These are phyloP conservation scores for Eumerus sabulonum DNA, from an alignment of 2,888 invertebrate genomes.

Conservation along the genomic window DNA sequence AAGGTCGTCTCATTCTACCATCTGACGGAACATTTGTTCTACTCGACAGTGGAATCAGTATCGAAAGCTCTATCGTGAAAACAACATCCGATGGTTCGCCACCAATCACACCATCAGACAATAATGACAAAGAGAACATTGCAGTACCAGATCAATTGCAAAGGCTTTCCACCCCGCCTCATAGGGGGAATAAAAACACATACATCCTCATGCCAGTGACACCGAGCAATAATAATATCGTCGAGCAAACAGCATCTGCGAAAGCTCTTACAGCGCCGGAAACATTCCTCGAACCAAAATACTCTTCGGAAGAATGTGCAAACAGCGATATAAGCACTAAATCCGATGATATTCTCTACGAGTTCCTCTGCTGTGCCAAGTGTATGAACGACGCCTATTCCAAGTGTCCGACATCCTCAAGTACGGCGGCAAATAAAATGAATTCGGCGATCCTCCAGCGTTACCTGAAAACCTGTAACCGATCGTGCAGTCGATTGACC, in stretches of 20 bases:
- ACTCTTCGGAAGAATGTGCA: conserved; percentile 70
- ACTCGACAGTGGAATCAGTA: conserved; percentile 78
- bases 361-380: conserved; percentile 79
- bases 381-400: conserved; percentile 76
- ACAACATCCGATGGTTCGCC: conserved; percentile 35
- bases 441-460: conserved; percentile 72
- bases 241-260: conserved; percentile 37
- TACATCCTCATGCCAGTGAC: conserved; percentile 76
- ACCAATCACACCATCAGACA: conserved; percentile 11
- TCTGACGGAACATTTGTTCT: conserved; percentile 79
- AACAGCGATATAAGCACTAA: conserved; percentile 36
- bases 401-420: conserved; percentile 55
- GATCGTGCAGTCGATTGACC: conserved; percentile 35
- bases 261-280: conserved; percentile 54
- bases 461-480: conserved; percentile 72
- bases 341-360: conserved; percentile 76
- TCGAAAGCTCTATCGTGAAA: conserved; percentile 77
- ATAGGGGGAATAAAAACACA: conserved; percentile 73
- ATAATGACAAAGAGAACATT: conserved; percentile 66
- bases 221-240: conserved; percentile 45
- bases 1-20: conserved; percentile 78
- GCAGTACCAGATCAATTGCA: conserved; percentile 36
- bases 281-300: conserved; percentile 75
- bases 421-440: conserved; percentile 45
- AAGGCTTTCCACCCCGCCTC: conserved; percentile 23